A percentile compares a stretch with the other conserved stretches of the same genome.
Evolutionary conservation across 2,888 invertebrate genomes (phyloP).

Genomic region (Euzophera pinguis): DNA sequence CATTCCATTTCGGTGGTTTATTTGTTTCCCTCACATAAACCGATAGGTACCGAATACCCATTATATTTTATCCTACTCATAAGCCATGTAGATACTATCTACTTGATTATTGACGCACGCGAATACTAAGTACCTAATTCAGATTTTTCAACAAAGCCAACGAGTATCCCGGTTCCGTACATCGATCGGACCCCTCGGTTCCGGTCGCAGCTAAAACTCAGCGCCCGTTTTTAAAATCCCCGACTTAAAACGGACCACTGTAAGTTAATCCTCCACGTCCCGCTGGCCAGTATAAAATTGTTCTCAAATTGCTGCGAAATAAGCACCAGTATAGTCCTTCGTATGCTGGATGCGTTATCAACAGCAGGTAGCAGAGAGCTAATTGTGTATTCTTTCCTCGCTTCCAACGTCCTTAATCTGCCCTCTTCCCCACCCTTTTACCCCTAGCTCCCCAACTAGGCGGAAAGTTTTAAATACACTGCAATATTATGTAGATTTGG

Average conservation of each 20-base stretch:
- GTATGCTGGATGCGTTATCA: slow-evolving; percentile 65
- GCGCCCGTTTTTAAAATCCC: slow-evolving; percentile 70
- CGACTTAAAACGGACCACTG: slow-evolving; percentile 54
- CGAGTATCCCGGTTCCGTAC: slow-evolving; percentile 57
- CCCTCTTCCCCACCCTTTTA: slow-evolving; percentile 52
- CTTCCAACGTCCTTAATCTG: slow-evolving; percentile 74
- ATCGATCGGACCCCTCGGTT: slow-evolving; percentile 72
- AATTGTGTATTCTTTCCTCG: slow-evolving; percentile 80
- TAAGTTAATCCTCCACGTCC: slow-evolving; percentile 39
- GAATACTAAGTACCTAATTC: slow-evolving; percentile 75
- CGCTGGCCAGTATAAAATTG: slow-evolving; percentile 32
- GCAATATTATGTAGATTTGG: slow-evolving; percentile 58
- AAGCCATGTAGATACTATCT: slow-evolving; percentile 21
- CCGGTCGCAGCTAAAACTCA: slow-evolving; percentile 68
- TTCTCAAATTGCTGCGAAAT: slow-evolving; percentile 25
- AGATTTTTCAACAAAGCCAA: slow-evolving; percentile 72
- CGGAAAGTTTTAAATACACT: slow-evolving; percentile 70
- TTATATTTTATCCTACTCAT: slow-evolving; percentile 28
- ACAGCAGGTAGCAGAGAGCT: slow-evolving; percentile 75
- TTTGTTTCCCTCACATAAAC: slow-evolving; percentile 10
- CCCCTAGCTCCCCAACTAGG: slow-evolving; percentile 64
- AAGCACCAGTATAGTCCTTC: slow-evolving; percentile 41
- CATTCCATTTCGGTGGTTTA: slow-evolving; percentile 1
- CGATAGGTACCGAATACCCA: slow-evolving; percentile 17
- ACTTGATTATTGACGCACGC: slow-evolving; percentile 38